Conservation (phyloP, 2,888 invertebrate genomes). For the Scaptomyza flava region DNA sequence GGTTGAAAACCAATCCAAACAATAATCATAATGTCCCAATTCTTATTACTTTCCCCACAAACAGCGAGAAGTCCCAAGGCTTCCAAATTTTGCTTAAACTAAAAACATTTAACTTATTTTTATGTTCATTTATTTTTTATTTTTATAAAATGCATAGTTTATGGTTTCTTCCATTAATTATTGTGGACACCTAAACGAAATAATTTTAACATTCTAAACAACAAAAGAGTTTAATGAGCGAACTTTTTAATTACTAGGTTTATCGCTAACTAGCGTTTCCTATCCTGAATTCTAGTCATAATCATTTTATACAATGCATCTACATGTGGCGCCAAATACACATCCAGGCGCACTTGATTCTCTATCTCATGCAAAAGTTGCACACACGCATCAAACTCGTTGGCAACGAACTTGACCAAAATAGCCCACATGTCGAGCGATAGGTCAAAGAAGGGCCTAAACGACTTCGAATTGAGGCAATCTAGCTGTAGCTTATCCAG, state of each 20-base stretch:
- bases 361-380: constrained; percentile 42
- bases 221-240: background rate
- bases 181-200: background rate
- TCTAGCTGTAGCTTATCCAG: constrained; percentile 19
- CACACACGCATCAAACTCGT: constrained; percentile 35
- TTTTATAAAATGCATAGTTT: too few species aligned
- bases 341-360: constrained; percentile 49
- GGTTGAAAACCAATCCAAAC: background rate
- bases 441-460: constrained; percentile 50
- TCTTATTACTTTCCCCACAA: too few species aligned
- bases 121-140: background rate
- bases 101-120: too few species aligned
- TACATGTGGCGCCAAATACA: constrained; percentile 65
- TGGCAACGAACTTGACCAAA: constrained; percentile 35
- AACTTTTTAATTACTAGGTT: background rate
- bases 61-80: too few species aligned
- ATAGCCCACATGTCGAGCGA: constrained; percentile 45
- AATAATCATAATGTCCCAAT: background rate
- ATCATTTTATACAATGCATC: constrained; percentile 49
- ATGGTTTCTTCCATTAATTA: too few species aligned
- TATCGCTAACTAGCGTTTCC: background rate
- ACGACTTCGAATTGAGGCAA: constrained; percentile 43
- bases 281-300: constrained; percentile 24
- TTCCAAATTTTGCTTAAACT: too few species aligned
- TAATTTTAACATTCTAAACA: background rate